phyloP scores from a whole-genome alignment of 2,113 vertebrate genomes.

The Tricholaema leucomelas region DNA sequence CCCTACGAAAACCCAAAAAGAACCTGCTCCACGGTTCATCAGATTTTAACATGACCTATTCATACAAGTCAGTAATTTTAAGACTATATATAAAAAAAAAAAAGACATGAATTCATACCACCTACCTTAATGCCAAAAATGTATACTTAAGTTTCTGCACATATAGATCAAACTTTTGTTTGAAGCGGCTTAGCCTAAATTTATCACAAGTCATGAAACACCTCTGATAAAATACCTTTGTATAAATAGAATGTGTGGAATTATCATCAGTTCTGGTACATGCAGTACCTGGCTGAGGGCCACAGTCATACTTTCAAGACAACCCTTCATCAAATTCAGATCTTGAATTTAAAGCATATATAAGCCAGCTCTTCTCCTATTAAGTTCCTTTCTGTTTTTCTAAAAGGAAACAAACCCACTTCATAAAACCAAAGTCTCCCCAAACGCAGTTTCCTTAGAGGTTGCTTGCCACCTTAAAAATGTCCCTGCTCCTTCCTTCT shows the following conservation, averaged over 20 bases:
- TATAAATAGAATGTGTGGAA: neutral
- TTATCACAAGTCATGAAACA: neutral
- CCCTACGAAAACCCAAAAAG: neutral
- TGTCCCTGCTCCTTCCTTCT: neutral
- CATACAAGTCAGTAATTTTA: neutral
- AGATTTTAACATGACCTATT: neutral
- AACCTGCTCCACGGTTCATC: neutral
- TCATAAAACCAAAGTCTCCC: accelerated
- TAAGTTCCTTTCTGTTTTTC: neutral
- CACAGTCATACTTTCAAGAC: neutral
- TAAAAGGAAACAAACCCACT: neutral
- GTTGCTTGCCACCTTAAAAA: neutral
- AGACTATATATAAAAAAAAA: neutral
- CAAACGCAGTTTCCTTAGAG: neutral
- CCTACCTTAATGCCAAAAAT: neutral
- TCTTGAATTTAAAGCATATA: neutral
- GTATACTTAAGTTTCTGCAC: neutral
- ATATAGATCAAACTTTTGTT: neutral
- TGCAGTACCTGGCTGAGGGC: neutral
- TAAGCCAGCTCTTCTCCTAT: neutral
- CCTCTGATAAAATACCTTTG: neutral
- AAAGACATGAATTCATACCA: neutral
- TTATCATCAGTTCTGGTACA: neutral
- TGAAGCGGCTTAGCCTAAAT: neutral
- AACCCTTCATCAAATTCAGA: neutral